These are phyloP conservation scores for Apis mellifera DNA, from an alignment of 1,140 invertebrate genomes.

Conservation along the genomic window Amel_HAv3.1 CM009944.2:10364501-10365000, in stretches of 20 bases:
- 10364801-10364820: not conserved
- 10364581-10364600: not conserved
- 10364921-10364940: slow-evolving; percentile 38
- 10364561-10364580: slow-evolving; percentile 21
- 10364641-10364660: slow-evolving; percentile 26
- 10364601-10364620: not conserved
- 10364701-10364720: not conserved
- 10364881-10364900: slow-evolving; percentile 34
- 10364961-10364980: not conserved
- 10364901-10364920: slow-evolving; percentile 31
- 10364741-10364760: not conserved
- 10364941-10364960: slow-evolving; percentile 42
- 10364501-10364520: slow-evolving; percentile 13
- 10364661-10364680: not conserved
- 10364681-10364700: too few species aligned
- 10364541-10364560: slow-evolving; percentile 14
- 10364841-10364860: too few species aligned
- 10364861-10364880: too few species aligned
- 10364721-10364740: not conserved
- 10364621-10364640: not conserved
- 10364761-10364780: not conserved
- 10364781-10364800: not conserved
- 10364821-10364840: not conserved
- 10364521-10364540: slow-evolving; percentile 3
- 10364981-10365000: slow-evolving; percentile 39